Conservation (phyloP, 2,888 invertebrate species). For the Parnassius mnemosyne region DNA sequence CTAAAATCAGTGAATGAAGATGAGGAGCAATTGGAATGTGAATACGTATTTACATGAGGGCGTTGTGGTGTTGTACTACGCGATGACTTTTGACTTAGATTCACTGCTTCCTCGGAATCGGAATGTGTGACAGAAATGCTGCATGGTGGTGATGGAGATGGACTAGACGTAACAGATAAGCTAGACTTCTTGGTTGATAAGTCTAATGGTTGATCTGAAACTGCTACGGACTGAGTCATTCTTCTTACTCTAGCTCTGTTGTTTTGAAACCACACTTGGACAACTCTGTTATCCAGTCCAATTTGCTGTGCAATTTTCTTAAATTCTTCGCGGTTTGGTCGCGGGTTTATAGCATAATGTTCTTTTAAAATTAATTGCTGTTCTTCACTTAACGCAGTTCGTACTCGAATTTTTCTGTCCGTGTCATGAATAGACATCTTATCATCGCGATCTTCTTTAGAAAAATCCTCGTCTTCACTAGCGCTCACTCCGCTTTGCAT, state of each 20-base stretch:
- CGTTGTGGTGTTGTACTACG: conserved; percentile 82
- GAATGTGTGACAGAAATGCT: conserved; percentile 82
- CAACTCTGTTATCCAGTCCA: conserved; percentile 88
- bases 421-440: conserved; percentile 80
- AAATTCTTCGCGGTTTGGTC: conserved; percentile 96
- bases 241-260: conserved; percentile 93
- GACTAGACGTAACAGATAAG: conserved; percentile 78
- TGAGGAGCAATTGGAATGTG: conserved; percentile 83
- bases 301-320: conserved; percentile 91
- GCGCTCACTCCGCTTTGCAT: conserved; percentile 77
- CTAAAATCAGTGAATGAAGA: conserved; percentile 73
- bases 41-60: conserved; percentile 74
- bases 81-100: conserved; percentile 86
- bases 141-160: conserved; percentile 82
- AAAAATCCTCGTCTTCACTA: conserved; percentile 83
- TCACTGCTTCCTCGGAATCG: conserved; percentile 87
- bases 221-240: conserved; percentile 66
- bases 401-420: conserved; percentile 91
- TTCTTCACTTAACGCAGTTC: conserved; percentile 96
- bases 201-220: conserved; percentile 91
- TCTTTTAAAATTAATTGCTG: conserved; percentile 94
- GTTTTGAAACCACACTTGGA: conserved; percentile 98
- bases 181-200: conserved; percentile 90
- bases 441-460: conserved; percentile 74
- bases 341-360: conserved; percentile 93